These are phyloP conservation scores for Scaptodrosophila lebanonensis DNA, from an alignment of 1,140 invertebrate genomes.

Conservation along the genomic window DNA sequence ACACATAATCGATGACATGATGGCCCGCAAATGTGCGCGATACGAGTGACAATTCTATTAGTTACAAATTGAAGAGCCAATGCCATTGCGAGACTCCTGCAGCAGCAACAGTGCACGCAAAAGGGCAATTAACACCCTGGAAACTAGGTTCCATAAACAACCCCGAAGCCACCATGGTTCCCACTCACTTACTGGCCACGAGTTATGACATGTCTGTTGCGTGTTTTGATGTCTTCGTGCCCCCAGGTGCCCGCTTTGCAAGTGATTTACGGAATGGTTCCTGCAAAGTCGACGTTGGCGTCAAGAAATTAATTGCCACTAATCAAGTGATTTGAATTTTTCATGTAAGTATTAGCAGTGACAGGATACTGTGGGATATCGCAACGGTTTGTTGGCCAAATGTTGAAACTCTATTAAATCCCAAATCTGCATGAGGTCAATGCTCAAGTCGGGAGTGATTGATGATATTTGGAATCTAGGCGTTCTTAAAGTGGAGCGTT, in stretches of 20 bases:
- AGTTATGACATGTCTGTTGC: constrained; percentile 10
- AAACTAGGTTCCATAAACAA: constrained; percentile 41
- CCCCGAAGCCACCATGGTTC: constrained; percentile 12
- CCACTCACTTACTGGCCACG: constrained; percentile 8
- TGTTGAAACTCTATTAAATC: too few relatives aligned
- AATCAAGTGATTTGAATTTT: constrained; percentile 70
- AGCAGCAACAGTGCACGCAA: constrained; percentile 46
- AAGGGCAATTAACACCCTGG: constrained; percentile 60
- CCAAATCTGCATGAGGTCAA: too few relatives aligned
- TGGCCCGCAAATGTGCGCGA: constrained; percentile 49
- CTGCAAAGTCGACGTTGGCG: neutral
- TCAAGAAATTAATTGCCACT: constrained; percentile 59
- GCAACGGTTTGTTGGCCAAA: too few relatives aligned
- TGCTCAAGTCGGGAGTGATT: too few relatives aligned
- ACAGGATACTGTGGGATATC: too few relatives aligned
- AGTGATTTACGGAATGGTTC: constrained; percentile 47
- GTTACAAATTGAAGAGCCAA: constrained; percentile 54
- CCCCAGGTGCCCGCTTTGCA: neutral
- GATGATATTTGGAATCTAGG: too few relatives aligned
- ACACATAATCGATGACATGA: neutral
- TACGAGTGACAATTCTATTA: constrained; percentile 72
- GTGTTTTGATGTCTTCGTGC: neutral
- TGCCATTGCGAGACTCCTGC: constrained; percentile 1
- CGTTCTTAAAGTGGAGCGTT: too few relatives aligned
- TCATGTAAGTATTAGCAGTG: too few relatives aligned